A percentile compares a stretch with the other conserved stretches of the same genome.
phyloP scores from a whole-genome alignment of 2,113 vertebrate species.

The Scomber colias region DNA sequence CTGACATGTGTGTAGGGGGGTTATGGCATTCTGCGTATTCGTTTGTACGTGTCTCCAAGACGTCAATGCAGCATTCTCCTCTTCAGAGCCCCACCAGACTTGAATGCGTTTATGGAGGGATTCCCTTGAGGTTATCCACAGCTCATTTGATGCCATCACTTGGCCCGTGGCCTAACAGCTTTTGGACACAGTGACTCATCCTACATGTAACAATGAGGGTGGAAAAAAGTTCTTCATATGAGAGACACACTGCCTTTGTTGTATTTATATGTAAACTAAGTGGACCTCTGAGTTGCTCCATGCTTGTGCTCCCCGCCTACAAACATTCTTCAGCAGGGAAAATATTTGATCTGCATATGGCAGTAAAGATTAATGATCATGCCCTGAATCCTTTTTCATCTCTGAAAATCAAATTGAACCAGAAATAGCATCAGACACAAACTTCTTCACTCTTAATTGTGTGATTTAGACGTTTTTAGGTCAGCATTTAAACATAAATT shows the following conservation, averaged over 20 bases:
- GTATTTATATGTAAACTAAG: slow-evolving; percentile 49
- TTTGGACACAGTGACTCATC: slow-evolving; percentile 65
- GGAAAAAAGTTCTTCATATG: slow-evolving; percentile 27
- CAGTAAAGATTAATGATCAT: slow-evolving; percentile 34
- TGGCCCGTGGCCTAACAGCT: slow-evolving; percentile 52
- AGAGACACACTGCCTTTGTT: slow-evolving; percentile 69
- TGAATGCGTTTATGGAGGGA: slow-evolving; percentile 58
- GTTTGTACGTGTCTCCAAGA: slow-evolving; percentile 44
- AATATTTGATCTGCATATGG: slow-evolving; percentile 53
- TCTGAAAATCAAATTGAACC: slow-evolving; percentile 19
- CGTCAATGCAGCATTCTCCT: slow-evolving; percentile 60
- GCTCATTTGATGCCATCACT: slow-evolving; percentile 56
- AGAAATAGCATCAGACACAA: neutral
- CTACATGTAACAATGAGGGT: slow-evolving; percentile 55
- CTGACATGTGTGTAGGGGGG: slow-evolving; percentile 62
- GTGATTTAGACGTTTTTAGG: neutral
- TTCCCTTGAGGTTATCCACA: slow-evolving; percentile 67
- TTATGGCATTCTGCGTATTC: slow-evolving; percentile 70
- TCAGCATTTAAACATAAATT: neutral
- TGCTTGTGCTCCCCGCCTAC: slow-evolving; percentile 51
- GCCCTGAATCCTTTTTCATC: slow-evolving; percentile 5
- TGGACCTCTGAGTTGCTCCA: slow-evolving; percentile 33
- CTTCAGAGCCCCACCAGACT: slow-evolving; percentile 40
- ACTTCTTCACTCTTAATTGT: neutral
- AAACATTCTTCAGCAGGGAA: slow-evolving; percentile 59